Conservation (phyloP, 2,888 invertebrate genomes). For the Beris morrisii region DNA sequence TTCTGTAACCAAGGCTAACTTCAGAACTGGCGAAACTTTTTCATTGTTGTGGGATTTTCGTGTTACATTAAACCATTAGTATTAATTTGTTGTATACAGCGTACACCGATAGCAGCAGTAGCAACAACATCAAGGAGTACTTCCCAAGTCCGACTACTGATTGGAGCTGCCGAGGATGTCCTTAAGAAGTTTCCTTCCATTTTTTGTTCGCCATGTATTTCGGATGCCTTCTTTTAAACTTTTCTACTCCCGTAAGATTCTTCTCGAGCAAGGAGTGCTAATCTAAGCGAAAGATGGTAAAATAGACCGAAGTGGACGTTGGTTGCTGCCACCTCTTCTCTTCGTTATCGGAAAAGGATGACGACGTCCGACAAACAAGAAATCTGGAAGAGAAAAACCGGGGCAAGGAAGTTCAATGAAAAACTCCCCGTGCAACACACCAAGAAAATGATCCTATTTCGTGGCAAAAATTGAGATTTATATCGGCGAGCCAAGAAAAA, state of each 20-base stretch:
- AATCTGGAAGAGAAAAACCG: slow-evolving; percentile 5
- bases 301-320: slow-evolving; percentile 24
- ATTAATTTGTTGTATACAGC: slow-evolving; percentile 40
- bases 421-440: slow-evolving; percentile 6
- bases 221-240: neutral
- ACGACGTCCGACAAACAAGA: slow-evolving; percentile 18
- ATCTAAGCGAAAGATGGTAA: slow-evolving; percentile 19
- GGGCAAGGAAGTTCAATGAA: neutral
- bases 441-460: slow-evolving; percentile 6
- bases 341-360: slow-evolving; percentile 12
- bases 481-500: slow-evolving; percentile 32
- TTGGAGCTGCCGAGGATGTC: slow-evolving; percentile 4
- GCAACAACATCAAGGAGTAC: neutral
- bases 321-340: neutral
- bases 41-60: slow-evolving; percentile 40
- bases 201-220: neutral
- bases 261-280: slow-evolving; percentile 20
- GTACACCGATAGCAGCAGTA: slow-evolving; percentile 9
- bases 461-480: slow-evolving; percentile 37
- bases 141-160: neutral
- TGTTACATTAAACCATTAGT: slow-evolving; percentile 41
- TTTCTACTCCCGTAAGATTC: slow-evolving; percentile 7
- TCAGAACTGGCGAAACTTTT: slow-evolving; percentile 35
- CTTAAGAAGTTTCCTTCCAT: slow-evolving; percentile 3
- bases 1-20: neutral